A percentile compares a stretch with the other conserved stretches of the same genome.
These are phyloP conservation scores for Dissostichus mawsoni DNA, from an alignment of 2,113 vertebrate genomes.

Conservation along the genomic window DNA sequence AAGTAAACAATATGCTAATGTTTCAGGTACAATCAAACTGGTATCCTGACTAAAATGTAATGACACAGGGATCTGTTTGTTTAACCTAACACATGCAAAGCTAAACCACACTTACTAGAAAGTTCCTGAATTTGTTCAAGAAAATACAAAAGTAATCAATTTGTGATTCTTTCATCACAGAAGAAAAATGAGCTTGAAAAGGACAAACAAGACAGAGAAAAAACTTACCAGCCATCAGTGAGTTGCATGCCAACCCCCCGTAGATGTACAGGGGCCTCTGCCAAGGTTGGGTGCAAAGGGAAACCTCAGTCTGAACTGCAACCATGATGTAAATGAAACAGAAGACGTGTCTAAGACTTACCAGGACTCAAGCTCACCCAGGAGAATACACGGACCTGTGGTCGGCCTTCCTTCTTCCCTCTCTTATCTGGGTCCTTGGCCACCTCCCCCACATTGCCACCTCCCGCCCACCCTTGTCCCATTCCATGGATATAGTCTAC, in stretches of 20 bases:
- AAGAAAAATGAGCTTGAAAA: background rate
- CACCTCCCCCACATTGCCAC: constrained; percentile 56
- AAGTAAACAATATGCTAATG: background rate
- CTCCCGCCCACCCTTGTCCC: constrained; percentile 22
- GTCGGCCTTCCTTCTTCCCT: constrained; percentile 12
- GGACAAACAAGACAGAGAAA: background rate
- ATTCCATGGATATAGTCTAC: background rate
- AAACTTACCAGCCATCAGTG: constrained; percentile 81
- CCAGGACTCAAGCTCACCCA: background rate
- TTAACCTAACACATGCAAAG: background rate
- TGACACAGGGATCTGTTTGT: background rate
- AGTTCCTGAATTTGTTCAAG: background rate
- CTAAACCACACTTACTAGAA: background rate
- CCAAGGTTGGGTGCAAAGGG: constrained; percentile 49
- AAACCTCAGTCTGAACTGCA: constrained; percentile 53
- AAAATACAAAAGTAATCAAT: background rate
- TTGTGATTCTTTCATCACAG: background rate
- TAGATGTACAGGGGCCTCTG: constrained; percentile 55
- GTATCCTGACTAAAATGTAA: background rate
- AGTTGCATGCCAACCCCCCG: constrained; percentile 72
- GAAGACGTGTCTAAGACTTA: constrained; percentile 20
- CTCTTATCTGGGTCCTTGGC: constrained; percentile 58
- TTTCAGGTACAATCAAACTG: background rate
- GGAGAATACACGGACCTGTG: constrained; percentile 33
- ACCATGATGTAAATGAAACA: constrained; percentile 65